Evolutionary conservation across 2,113 vertebrate species (phyloP), one percentile per base, ranked within the genome.

Genomic region (Gulo gulo): DNA sequence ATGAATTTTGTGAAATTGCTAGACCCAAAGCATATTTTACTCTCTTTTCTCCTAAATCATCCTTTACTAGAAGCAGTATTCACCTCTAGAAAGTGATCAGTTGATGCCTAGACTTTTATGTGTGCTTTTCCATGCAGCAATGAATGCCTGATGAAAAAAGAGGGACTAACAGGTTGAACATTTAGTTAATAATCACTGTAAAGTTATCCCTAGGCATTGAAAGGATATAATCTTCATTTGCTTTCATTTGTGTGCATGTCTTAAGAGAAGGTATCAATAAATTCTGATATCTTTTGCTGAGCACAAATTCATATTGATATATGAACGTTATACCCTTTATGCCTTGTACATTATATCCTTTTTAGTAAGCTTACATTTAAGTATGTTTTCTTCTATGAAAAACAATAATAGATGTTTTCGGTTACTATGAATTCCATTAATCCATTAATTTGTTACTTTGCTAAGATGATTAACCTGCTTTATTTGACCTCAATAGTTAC

Each of bases 381-480:
- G 8, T 69, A 95, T 89, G 20, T 34, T 11, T 0, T 2, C 20
- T 93, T 55, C n/a, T 96, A 42, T 36, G 96, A 84, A 74, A 29
- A 3, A 23, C n/a, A 80, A 10, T 55, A 96, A 61, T 1, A 85
- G 20, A 61, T 6, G 23, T 95, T 29, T 94, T 2, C 8, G 23
- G 61, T 88, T 95, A 47, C 20, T 69, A 50, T 52, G 1, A 61
- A 93, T 92, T 92, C 7, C 21, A 57, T 76, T 74, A 92, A 69
- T 73, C 34, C 47, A 83, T 96, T 90, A 76, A 90, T 94, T 71
- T 94, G 73, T 95, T 93, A 59, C 36, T 94, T 52, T 71, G 39
- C 76, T 74, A 92, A 13, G 12, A 78, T 91, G 36, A 91, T 73
- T 90, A 67, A 29, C 92, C 7, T 82, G 18, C 31, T 81, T 82